Base-by-base conservation (phyloP, 23 tunicate genomes). In the Botrylloides violaceus region DNA sequence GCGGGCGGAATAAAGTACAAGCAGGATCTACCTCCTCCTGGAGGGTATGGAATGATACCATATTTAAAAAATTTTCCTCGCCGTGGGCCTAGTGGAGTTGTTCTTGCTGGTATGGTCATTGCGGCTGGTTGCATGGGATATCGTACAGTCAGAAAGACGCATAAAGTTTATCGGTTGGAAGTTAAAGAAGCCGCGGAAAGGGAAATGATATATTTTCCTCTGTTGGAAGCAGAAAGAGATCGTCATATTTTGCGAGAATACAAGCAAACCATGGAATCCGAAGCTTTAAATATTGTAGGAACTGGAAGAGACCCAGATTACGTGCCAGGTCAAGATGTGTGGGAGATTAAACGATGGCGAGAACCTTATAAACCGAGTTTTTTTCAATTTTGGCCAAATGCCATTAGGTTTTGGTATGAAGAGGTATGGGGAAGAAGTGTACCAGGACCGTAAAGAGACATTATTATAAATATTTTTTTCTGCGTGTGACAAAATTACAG, bases 1-100 rank as follows among this genome's bases (percentile, higher is more conserved):
- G 15, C 15, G 93, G 64, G 75, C 38, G 72, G 77, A 18, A 74
- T 90, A 2, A 90, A 83, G 36, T 90, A 90, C 36, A 68, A 82
- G 66, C 97, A 90, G 76, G 97, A 90, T 59, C 32, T 90, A 68
- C 90, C 97, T 7, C 97, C 97, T 2, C 85, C 90, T 35, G 97
- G 97, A 32, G 97, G 97, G 15, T 90, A 90, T 79, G 90, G 85
- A 2, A 33, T 73, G 0, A 43, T 90, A 22, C 90, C 97, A 0
- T 90, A 83, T 59, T 74, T 80, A 55, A 75, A 88, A 59, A 90
- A 90, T 61, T 55, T 90, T 4, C 85, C 85, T 29, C 71, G 76
- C 20, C 68, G 86, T 3, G 95, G 95, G 5, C 95, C 84, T 12
- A 59, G 74, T 49, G 90, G 97, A 6, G 47, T 5, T 35, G 38